Percentiles rank a stretch among this genome's conserved stretches.
Evolutionary conservation across 1,140 invertebrate genomes (phyloP).

Genomic region (Drosophila pachea): DNA sequence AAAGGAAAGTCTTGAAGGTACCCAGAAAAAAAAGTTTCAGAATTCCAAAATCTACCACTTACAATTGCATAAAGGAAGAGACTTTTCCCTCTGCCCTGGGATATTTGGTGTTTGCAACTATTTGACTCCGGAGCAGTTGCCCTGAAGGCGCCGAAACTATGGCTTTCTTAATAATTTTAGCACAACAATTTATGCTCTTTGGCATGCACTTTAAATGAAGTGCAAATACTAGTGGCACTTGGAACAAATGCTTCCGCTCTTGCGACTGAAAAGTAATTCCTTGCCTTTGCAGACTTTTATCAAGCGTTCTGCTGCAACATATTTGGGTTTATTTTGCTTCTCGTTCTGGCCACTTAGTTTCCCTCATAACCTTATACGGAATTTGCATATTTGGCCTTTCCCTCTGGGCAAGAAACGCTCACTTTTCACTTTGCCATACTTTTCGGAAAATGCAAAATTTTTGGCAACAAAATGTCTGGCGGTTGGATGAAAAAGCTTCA

Average conservation of each 20-base stretch:
- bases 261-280: slow-evolving; percentile 64
- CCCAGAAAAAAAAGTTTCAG: not conserved
- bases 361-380: slow-evolving; percentile 23
- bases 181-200: slow-evolving; percentile 35
- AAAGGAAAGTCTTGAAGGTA: slow-evolving; percentile 10
- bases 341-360: not conserved
- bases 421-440: slow-evolving; percentile 3
- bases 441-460: slow-evolving; percentile 51
- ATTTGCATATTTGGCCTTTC: slow-evolving; percentile 40
- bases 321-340: slow-evolving; percentile 38
- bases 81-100: not conserved
- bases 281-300: slow-evolving; percentile 50
- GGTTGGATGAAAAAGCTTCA: slow-evolving; percentile 12
- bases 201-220: slow-evolving; percentile 44
- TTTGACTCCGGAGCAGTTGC: slow-evolving; percentile 42
- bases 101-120: slow-evolving; percentile 22
- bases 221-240: slow-evolving; percentile 14
- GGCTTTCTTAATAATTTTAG: slow-evolving; percentile 25
- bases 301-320: slow-evolving; percentile 52
- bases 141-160: slow-evolving; percentile 10
- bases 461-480: slow-evolving; percentile 40
- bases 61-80: not conserved
- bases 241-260: slow-evolving; percentile 30
- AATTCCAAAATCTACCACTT: not conserved
- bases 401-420: not conserved